Evolutionary conservation across 2,797 vertebrate genomes (phyloP), one percentile per base, ranked within the genome.

Genomic region (Hafferia zeledoni): DNA sequence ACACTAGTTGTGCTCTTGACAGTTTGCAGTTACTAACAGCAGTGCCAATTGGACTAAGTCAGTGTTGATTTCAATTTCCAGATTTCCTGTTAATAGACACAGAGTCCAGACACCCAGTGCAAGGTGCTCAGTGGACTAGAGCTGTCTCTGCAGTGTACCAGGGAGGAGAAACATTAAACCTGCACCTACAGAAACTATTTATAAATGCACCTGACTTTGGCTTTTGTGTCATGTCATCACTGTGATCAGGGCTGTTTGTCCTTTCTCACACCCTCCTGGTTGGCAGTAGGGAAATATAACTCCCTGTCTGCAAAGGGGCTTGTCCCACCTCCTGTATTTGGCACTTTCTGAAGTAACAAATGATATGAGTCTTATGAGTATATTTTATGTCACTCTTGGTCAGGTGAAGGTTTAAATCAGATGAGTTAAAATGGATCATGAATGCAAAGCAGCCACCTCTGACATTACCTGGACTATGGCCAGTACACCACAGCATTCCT

Each of bases 361-460:
- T 87, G 75, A 55, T 61, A 16, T 52, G 87, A 88, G 64, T n/a
- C 67, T 87, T 81, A 85, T 2, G 10, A 95, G 64, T 72, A 78
- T 44, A 64, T 94, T 97, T 97, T 89, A 87, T 65, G 94, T 85
- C 72, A 76, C 39, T 83, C 74, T 91, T 75, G 88, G 78, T 93
- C 90, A 96, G 92, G 86, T 83, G 93, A 89, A 94, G 52, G 92
- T 93, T 97, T 96, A 96, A 97, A 97, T 95, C 87, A 96, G 90
- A 92, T 47, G 92, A 90, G 79, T 94, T 97, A 91, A 96, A 97
- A 92, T 7, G 81, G 94, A 67, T 89, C 82, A 57, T 75, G 92
- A 96, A 94, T 85, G 95, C 67, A 93, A 91, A 83, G 64, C 78
- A 84, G 89, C 87, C 77, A 5, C 84, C 68, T 89, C 93, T 94